Evolutionary conservation across 2,888 invertebrate genomes (phyloP), one percentile per base, ranked within the genome.

Genomic region (Tachina grossa): DNA sequence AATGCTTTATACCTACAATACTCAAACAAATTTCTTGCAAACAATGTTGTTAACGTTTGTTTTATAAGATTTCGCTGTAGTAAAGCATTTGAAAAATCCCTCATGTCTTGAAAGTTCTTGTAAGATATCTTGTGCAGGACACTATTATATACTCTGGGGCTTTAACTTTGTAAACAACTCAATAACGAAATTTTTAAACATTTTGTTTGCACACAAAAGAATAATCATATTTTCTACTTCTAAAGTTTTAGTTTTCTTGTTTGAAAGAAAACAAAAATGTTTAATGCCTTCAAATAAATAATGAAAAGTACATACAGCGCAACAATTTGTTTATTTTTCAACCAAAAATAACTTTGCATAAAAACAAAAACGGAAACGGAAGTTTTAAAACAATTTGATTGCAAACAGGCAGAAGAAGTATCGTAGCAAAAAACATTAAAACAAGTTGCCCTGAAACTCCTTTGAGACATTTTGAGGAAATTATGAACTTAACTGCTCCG

Each of bases 311-410:
- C 31, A 22, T 10, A 19, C 41, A 47, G n/a, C 65, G n/a, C 65
- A 75, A 72, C 41, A 74, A 74, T 41, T 77, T 77, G 68, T 68
- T 77, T 77, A 68, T 66, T 39, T 49, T 45, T 22, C 43, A 31
- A 13, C 8, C 31, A 57, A 75, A 80, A 82, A 79, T 69, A 74
- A 31, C 61, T 82, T 51, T 6, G 72, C 16, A 47, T 57, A 82
- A 68, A 31, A 81, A 68, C n/a, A n/a, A 31, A 31, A 85, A 78
- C 85, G 83, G 82, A 85, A 85, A 85, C 85, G 85, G 85, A 83
- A 79, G 75, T 83, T 85, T 76, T 65, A 31, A 74, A 79, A 83
- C 71, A 83, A 85, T 43, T 82, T 82, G 63, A 59, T 59, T 39
- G 22, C 53, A 51, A 74, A 51, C 78, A 57, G 51, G 8, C 47